Percentiles rank a stretch among this genome's conserved stretches.
Evolutionary conservation across 2,888 invertebrate genomes (phyloP).

Genomic region (Drosophila falleni): DNA sequence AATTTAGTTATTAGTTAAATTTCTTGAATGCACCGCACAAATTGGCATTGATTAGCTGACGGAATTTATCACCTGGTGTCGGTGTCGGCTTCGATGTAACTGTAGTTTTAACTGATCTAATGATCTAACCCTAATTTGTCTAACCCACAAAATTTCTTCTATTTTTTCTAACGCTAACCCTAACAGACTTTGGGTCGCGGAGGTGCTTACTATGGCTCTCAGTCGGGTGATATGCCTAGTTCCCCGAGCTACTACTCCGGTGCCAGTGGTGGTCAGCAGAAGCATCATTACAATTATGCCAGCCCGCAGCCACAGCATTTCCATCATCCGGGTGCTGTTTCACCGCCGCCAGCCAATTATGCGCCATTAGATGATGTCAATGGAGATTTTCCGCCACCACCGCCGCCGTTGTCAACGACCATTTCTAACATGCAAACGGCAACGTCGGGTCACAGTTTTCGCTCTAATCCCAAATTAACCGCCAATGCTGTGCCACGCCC

Average conservation of each 20-base stretch:
- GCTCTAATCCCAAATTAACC: slow-evolving; percentile 85
- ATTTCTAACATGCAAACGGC: slow-evolving; percentile 84
- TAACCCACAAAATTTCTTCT: slow-evolving; percentile 65
- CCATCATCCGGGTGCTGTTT: slow-evolving; percentile 85
- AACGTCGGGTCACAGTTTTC: slow-evolving; percentile 80
- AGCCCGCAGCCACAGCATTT: slow-evolving; percentile 83
- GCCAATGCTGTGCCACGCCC: slow-evolving; percentile 85
- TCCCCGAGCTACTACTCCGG: slow-evolving; percentile 83
- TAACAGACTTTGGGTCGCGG: slow-evolving; percentile 84
- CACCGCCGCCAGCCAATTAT: slow-evolving; percentile 81
- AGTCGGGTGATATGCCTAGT: slow-evolving; percentile 79
- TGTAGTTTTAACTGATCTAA: slow-evolving; percentile 26
- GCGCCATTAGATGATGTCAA: slow-evolving; percentile 72
- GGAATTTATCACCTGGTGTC: slow-evolving; percentile 60
- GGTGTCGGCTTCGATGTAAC: slow-evolving; percentile 30
- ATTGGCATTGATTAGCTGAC: slow-evolving; percentile 63
- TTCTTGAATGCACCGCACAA: slow-evolving; percentile 40
- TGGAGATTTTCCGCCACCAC: slow-evolving; percentile 83
- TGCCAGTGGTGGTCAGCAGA: slow-evolving; percentile 73
- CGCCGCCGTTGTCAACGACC: slow-evolving; percentile 84
- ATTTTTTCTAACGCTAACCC: slow-evolving; percentile 61
- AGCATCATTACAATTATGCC: slow-evolving; percentile 80
- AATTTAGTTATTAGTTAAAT: slow-evolving; percentile 16
- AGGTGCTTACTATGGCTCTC: slow-evolving; percentile 70
- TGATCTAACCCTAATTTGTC: slow-evolving; percentile 53